Evolutionary conservation across 2,888 invertebrate genomes (phyloP).

Genomic region (Pollenia griseotomentosa): DNA sequence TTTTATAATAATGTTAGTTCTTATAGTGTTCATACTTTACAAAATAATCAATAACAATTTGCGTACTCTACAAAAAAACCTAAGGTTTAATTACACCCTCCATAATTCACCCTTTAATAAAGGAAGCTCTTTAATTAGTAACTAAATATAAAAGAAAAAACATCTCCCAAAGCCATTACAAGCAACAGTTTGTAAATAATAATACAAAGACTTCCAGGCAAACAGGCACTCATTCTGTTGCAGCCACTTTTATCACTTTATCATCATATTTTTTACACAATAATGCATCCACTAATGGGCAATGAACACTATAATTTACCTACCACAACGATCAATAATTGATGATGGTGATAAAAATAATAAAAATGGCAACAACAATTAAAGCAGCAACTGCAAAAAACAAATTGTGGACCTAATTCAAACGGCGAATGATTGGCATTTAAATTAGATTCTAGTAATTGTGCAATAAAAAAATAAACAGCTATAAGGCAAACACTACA

Average conservation of each 20-base stretch:
- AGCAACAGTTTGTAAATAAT: constrained; percentile 1
- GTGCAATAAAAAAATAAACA: constrained; percentile 7
- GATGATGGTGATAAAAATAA: constrained; percentile 55
- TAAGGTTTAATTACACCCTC: neutral
- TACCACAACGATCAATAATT: constrained; percentile 66
- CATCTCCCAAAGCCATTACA: neutral
- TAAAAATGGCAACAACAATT: constrained; percentile 32
- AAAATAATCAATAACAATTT: neutral
- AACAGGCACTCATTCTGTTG: constrained; percentile 9
- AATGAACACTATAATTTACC: constrained; percentile 63
- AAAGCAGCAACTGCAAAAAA: constrained; percentile 8
- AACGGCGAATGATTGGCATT: constrained; percentile 61
- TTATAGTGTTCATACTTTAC: too few species aligned
- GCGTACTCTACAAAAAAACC: neutral
- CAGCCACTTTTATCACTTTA: constrained; percentile 52
- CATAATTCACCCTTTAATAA: too few species aligned
- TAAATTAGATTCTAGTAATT: constrained; percentile 59
- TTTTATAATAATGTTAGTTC: too few species aligned
- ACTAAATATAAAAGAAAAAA: neutral
- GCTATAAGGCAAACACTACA: neutral
- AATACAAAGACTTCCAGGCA: neutral
- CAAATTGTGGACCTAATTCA: constrained; percentile 53
- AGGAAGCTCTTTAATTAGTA: neutral
- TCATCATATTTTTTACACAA: constrained; percentile 40
- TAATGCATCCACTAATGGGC: constrained; percentile 49